Evolutionary conservation across 2,797 vertebrate genomes (phyloP), one percentile per base, ranked within the genome.

Genomic region (Rousettus madagascariensis): DNA sequence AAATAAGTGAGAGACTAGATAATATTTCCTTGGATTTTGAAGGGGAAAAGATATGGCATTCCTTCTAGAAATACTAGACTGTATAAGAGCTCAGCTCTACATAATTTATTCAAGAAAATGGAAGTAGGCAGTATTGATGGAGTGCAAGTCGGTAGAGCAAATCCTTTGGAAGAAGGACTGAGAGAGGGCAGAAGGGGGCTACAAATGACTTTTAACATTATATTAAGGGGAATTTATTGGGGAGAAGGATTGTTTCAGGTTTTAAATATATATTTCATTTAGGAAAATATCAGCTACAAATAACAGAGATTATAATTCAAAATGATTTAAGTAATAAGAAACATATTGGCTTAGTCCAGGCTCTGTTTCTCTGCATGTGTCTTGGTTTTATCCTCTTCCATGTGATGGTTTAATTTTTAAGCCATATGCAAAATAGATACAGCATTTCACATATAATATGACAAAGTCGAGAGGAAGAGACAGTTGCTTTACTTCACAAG

Each of bases 61-160:
- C n/a, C 7, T 92, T 74, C 36, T 15, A 41, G n/a, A 68, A 13
- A 7, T 33, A 28, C 20, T 63, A 41, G n/a, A 24, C 22, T 28
- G 2, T 20, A 2, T 43, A 20, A 46, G 24, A 28, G 4, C 24
- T 85, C 49, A 72, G 11, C 17, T 28, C 43, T 57, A 46, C 46
- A 46, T 3, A 4, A 46, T 46, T 13, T n/a, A 1, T 46, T 94
- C 33, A 63, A 4, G 0, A 43, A 69, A 66, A 20, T 51, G 2
- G 13, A 11, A 22, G 3, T 0, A 36, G 3, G 15, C 26, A 3
- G 0, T 17, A 7, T 22, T 17, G 9, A 11, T 26, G 59, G 6
- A 49, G 66, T 86, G 0, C 20, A 9, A 13, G 36, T 6, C 22
- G 36, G 20, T 46, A 46, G 46, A 46, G 46, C 4, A 4, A 46